These are phyloP conservation scores for Pristionchus mayeri DNA, from an alignment of 2,888 invertebrate genomes.

Conservation along the genomic window DNA sequence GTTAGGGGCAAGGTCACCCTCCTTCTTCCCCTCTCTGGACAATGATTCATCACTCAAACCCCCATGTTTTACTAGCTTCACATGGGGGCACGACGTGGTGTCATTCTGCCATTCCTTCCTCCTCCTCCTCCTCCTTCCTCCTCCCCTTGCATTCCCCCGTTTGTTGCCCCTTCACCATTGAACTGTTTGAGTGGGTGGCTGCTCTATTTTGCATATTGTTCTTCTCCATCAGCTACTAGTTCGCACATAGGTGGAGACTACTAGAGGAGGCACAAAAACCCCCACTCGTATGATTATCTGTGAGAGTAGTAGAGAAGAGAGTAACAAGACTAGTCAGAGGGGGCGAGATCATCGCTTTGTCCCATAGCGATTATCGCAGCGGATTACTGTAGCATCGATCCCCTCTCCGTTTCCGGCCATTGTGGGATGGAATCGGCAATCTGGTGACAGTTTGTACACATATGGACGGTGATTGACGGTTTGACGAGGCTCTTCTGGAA, in stretches of 20 bases:
- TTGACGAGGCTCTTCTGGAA: not conserved
- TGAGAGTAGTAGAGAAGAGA: constrained; percentile 13
- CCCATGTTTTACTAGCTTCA: constrained; percentile 2
- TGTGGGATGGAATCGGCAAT: constrained; percentile 3
- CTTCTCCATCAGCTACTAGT: not conserved
- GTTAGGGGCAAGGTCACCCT: not conserved
- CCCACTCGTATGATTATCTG: constrained; percentile 2
- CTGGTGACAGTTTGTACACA: constrained; percentile 22
- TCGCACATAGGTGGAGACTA: not conserved
- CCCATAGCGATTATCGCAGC: not conserved
- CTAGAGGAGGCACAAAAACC: constrained; percentile 1
- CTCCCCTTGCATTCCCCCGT: not conserved
- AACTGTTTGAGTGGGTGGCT: not conserved
- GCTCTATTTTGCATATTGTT: constrained; percentile 10
- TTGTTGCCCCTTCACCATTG: not conserved
- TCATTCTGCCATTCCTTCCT: not conserved
- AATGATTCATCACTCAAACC: constrained; percentile 39
- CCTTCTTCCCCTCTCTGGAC: not conserved
- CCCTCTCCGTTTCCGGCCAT: constrained; percentile 22
- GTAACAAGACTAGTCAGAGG: constrained; percentile 3
- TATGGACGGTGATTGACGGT: not conserved
- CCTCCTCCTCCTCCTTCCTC: not conserved
- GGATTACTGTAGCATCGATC: constrained; percentile 28
- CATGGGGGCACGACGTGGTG: not conserved
- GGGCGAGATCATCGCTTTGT: constrained; percentile 14